Conservation (phyloP, 2,888 invertebrate genomes). For the Ophion ventricosus region DNA sequence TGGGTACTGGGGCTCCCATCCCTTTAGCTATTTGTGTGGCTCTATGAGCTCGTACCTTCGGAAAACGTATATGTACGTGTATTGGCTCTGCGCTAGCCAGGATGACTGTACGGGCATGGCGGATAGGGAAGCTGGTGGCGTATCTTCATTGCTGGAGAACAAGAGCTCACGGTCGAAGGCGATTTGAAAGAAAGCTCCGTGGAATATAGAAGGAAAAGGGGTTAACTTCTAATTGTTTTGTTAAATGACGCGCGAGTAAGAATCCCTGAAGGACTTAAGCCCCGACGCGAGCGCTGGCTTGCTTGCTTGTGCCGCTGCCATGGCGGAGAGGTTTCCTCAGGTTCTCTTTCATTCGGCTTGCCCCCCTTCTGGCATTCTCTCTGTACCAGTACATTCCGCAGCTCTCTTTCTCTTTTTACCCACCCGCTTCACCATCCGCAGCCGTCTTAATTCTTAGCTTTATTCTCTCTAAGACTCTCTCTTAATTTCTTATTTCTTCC, state of each 20-base stretch:
- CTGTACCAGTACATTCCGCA: conserved; percentile 68
- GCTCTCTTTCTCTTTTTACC: conserved; percentile 58
- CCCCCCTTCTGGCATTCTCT: conserved; percentile 33
- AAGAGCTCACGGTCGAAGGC: conserved; percentile 72
- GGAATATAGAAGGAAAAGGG: conserved; percentile 77
- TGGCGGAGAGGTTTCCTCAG: conserved; percentile 40
- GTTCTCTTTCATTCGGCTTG: conserved; percentile 60
- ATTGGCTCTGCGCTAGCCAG: conserved; percentile 12
- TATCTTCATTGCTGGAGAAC: conserved; percentile 61
- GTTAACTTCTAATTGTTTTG: conserved; percentile 84
- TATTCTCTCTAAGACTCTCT: conserved; percentile 83
- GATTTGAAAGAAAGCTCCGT: conserved; percentile 77
- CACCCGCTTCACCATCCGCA: conserved; percentile 67
- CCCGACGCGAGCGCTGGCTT: conserved; percentile 74
- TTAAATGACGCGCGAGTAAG: conserved; percentile 84
- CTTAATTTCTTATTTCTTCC: conserved; percentile 83
- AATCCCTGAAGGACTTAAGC: conserved; percentile 82
- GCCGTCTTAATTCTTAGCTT: conserved; percentile 83
- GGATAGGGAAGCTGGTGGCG: conserved; percentile 53
- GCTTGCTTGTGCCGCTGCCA: conserved; percentile 55
- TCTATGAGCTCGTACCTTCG: background rate
- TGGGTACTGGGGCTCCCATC: background rate
- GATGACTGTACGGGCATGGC: conserved; percentile 40
- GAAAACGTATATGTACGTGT: background rate
- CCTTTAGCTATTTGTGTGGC: background rate